A percentile compares a stretch with the other conserved stretches of the same genome.
Evolutionary conservation across 2,888 invertebrate species (phyloP).

Genomic region (Zhuqinia jingwanae): DNA sequence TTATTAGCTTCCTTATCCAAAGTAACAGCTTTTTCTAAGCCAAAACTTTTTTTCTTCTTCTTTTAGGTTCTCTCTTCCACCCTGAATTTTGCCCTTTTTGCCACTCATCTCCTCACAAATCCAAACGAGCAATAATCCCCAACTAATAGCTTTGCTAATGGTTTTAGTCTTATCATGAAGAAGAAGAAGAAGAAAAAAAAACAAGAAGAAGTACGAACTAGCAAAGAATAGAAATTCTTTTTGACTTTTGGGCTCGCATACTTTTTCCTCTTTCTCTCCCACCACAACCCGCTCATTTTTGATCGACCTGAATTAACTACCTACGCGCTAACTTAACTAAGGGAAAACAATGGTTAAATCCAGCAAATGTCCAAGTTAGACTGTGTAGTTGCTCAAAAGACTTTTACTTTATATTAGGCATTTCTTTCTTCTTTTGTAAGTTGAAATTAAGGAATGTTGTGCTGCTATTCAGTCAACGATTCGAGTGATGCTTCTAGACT

Average conservation of each 20-base stretch:
- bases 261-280: background rate
- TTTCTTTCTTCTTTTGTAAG: too few relatives aligned
- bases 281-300: conserved; percentile 18
- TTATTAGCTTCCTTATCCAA: conserved; percentile 41
- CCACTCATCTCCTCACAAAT: conserved; percentile 30
- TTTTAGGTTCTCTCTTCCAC: too few relatives aligned
- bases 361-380: conserved; percentile 8
- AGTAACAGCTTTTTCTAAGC: background rate
- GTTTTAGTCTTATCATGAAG: background rate
- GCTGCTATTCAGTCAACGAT: too few relatives aligned
- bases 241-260: conserved; percentile 37
- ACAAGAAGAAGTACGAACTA: background rate
- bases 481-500: conserved; percentile 48
- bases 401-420: too few relatives aligned
- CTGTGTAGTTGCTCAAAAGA: background rate
- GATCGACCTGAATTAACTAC: conserved; percentile 47
- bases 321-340: background rate
- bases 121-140: conserved; percentile 52
- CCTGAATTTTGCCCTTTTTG: background rate
- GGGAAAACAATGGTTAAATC: conserved; percentile 16
- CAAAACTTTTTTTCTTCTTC: conserved; percentile 20
- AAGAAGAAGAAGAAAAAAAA: background rate
- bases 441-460: too few relatives aligned
- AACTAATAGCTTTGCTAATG: conserved; percentile 52
- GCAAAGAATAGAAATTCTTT: conserved; percentile 30